Percentiles rank a stretch among this genome's conserved stretches.
Evolutionary conservation across 2,888 invertebrate genomes (phyloP).

Genomic region (Syritta pipiens): DNA sequence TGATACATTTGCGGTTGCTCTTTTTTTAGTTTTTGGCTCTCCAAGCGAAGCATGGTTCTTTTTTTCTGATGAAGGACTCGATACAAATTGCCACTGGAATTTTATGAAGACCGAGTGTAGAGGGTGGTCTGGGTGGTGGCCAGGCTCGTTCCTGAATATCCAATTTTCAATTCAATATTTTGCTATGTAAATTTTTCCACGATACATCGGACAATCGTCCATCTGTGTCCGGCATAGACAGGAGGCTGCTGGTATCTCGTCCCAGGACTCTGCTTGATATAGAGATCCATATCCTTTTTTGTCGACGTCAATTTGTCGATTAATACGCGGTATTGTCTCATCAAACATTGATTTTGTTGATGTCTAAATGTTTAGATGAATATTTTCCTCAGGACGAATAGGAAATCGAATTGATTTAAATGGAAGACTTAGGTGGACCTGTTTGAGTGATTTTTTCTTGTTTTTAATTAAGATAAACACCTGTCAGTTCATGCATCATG

Average conservation of each 20-base stretch:
- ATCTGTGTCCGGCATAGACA: constrained; percentile 9
- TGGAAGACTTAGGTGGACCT: too few relatives aligned
- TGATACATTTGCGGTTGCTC: constrained; percentile 11
- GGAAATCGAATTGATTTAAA: too few relatives aligned
- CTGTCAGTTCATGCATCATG: too few relatives aligned
- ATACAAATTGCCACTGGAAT: constrained; percentile 59
- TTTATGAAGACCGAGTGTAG: constrained; percentile 49
- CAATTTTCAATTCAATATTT: constrained; percentile 62
- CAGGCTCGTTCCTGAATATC: neutral
- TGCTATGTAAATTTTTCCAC: constrained; percentile 55
- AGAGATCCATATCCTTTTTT: constrained; percentile 9
- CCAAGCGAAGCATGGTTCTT: too few relatives aligned
- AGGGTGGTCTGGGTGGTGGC: too few relatives aligned
- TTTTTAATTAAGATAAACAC: too few relatives aligned
- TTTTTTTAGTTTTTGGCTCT: neutral
- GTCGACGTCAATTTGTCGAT: constrained; percentile 50
- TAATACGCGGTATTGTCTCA: constrained; percentile 40
- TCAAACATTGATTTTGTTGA: constrained; percentile 48
- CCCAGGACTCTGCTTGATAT: neutral
- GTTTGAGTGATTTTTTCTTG: too few relatives aligned
- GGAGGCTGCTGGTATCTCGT: neutral
- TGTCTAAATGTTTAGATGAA: constrained; percentile 32
- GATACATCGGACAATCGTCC: constrained; percentile 39
- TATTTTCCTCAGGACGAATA: too few relatives aligned
- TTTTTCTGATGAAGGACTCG: constrained; percentile 19